Base-by-base conservation (phyloP, 2,888 invertebrate genomes). In the Leptopilina myrica region DNA sequence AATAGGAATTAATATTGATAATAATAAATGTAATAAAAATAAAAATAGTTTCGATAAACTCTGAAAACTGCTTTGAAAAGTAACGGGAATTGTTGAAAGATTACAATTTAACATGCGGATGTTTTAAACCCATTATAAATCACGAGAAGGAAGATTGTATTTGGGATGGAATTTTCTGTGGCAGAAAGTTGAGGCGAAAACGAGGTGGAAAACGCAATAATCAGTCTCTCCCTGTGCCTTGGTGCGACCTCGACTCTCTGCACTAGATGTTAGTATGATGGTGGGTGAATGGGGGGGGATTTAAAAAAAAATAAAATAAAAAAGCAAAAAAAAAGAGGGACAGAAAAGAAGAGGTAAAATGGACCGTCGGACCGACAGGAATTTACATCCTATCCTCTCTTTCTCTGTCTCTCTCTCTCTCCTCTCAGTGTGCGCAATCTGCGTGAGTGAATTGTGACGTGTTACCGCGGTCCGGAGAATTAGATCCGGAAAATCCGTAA, bases 401-500 rank as follows among this genome's bases (percentile, higher is more conserved):
- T 1, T 33, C 33, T 33, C 2, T 33, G 2, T 33, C 2, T 33
- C 33, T 33, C 33, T 33, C 33, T 4, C 33, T 33, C 33, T 33
- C 33, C 33, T 33, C 33, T 33, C 33, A 2, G 33, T 33, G 87
- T 87, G 89, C 89, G 90, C 90, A 91, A 90, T 91, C 90, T 90
- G 90, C 90, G 91, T 90, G 90, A 91, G 90, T 90, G 90, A 90
- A 91, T 91, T 90, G 90, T 90, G 90, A 90, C 90, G 90, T 88
- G 90, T 91, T 91, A 89, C 89, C 90, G 90, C 89, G 90, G 90
- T 88, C 87, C 89, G 88, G 90, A 90, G 91, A 91, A 91, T 91
- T 90, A 90, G 90, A 91, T 90, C 89, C 89, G 89, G 89, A 90
- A 90, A 91, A 91, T 91, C 91, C 90, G 89, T 90, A 91, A 90